Base-by-base conservation (phyloP, 2,888 invertebrate species). In the Mesopsocus fuscifrons region DNA sequence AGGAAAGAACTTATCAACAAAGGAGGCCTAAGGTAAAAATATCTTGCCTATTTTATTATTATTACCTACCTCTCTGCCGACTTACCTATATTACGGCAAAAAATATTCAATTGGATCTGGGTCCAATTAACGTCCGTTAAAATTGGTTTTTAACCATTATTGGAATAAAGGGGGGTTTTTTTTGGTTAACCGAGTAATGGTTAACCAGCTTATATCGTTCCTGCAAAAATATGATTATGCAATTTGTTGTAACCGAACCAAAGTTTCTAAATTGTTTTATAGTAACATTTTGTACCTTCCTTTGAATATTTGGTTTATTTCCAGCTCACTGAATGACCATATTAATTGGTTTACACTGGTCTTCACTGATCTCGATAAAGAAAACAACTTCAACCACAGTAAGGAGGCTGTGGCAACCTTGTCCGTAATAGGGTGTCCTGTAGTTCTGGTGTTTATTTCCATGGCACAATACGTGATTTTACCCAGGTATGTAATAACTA, bases 1-100 rank as follows among this genome's bases (percentile, higher is more conserved):
- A 69, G 79, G 53, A 79, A 84, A 58, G 89, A 89, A 59, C 69
- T 89, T 45, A 78, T 85, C 50, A 81, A 77, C 57, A 70, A 85
- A 55, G 84, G 88, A 61, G 80, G 81, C 41, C 76, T 81, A 61
- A 79, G 74, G 83, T 82, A 67, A 30, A 16, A 30, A 43, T 30
- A 13, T 16, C 31, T 41, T 23, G 13, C 40, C 16, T 21, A 32
- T 22, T 35, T 23, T n/a, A n/a, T n/a, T n/a, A n/a, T n/a, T n/a
- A n/a, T n/a, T n/a, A n/a, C n/a, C n/a, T n/a, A n/a, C n/a, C n/a
- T n/a, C n/a, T n/a, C n/a, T n/a, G n/a, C n/a, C n/a, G n/a, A n/a
- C n/a, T n/a, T n/a, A n/a, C n/a, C n/a, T n/a, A n/a, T n/a, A n/a
- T n/a, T n/a, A n/a, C n/a, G n/a, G n/a, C n/a, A n/a, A n/a, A n/a